phyloP scores from a whole-genome alignment of 2,888 invertebrate species.

The Creontiades dilutus region DNA sequence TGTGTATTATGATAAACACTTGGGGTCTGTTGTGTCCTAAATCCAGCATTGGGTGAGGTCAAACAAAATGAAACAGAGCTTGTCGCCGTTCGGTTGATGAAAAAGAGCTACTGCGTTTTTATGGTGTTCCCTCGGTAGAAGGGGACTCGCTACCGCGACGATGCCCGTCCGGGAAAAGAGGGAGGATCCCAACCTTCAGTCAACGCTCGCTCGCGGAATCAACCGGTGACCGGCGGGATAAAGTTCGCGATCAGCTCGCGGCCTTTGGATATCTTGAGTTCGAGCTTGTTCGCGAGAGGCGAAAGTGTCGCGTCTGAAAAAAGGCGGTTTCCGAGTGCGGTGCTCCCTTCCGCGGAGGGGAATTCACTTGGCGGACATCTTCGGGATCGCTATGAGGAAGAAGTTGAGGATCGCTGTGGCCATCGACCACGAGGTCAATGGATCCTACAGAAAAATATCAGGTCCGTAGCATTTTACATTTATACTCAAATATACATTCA shows the following conservation, averaged over 20 bases:
- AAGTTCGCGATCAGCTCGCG: not conserved
- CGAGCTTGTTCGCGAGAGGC: not conserved
- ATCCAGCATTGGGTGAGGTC: not conserved
- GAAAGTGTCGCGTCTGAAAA: slow-evolving; percentile 33
- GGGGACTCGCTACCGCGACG: not conserved
- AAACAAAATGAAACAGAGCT: not conserved
- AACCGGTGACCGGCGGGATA: slow-evolving; percentile 18
- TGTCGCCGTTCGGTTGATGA: not conserved
- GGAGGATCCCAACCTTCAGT: slow-evolving; percentile 37
- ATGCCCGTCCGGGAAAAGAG: slow-evolving; percentile 25
- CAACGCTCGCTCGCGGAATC: slow-evolving; percentile 44
- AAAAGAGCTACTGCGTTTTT: not conserved
- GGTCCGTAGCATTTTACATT: slow-evolving; percentile 4
- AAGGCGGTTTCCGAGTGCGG: not conserved
- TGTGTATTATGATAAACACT: no score
- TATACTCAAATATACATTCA: no score
- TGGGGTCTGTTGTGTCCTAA: not conserved
- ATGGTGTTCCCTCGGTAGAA: not conserved
- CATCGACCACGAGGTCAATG: slow-evolving; percentile 66
- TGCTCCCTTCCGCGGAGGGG: not conserved
- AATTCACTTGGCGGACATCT: slow-evolving; percentile 1
- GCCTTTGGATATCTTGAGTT: not conserved
- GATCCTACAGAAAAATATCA: slow-evolving; percentile 66
- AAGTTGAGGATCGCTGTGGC: slow-evolving; percentile 69
- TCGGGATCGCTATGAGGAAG: slow-evolving; percentile 61